Conservation (phyloP, 2,797 vertebrate genomes). For the Prionace glauca region DNA sequence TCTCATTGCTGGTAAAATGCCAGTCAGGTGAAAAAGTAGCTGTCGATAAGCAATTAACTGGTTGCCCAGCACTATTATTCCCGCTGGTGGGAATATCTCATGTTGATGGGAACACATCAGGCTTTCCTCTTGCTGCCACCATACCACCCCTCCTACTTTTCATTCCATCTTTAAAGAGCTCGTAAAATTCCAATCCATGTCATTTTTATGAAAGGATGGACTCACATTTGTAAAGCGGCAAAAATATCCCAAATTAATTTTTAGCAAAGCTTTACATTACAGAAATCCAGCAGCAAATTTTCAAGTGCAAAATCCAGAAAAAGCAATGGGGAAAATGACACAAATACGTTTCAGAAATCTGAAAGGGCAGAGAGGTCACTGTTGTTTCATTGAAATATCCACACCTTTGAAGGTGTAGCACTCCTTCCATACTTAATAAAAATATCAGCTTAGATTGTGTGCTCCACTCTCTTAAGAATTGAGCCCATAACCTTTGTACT, state of each 20-base stretch:
- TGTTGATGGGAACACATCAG: no score
- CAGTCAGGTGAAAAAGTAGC: no score
- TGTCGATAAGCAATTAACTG: no score
- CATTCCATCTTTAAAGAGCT: no score
- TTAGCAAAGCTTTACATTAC: neutral
- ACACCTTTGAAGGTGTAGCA: neutral
- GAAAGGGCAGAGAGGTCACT: neutral
- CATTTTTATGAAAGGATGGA: neutral
- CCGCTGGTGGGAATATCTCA: no score
- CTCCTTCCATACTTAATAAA: neutral
- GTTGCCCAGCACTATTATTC: no score
- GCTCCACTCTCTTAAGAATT: neutral
- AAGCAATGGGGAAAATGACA: neutral
- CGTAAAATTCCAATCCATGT: no score
- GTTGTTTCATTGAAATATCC: neutral
- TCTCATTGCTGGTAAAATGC: no score
- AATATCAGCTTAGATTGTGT: neutral
- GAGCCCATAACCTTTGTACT: neutral
- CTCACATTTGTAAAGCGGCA: neutral
- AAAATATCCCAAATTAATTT: neutral
- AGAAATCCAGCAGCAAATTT: neutral
- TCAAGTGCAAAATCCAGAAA: neutral
- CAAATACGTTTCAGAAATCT: neutral
- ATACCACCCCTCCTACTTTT: no score
- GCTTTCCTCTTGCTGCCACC: no score